Evolutionary conservation across 2,113 vertebrate genomes (phyloP).

Genomic region (Ammospiza nelsoni): DNA sequence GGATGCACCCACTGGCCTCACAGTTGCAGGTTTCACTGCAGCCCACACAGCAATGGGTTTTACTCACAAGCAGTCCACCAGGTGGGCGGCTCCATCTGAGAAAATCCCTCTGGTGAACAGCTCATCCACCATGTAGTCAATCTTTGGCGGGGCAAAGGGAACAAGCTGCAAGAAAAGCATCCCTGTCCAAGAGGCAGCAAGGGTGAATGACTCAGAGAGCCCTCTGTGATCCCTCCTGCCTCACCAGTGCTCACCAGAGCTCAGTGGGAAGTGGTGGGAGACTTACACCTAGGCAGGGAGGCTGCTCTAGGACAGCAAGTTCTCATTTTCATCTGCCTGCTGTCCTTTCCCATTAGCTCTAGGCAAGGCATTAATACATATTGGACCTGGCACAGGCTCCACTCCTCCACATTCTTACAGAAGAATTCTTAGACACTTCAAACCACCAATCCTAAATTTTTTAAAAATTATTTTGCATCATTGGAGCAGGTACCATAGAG

Average conservation of each 20-base stretch:
- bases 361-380: not conserved
- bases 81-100: slow-evolving; percentile 72
- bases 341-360: not conserved
- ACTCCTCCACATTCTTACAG: fast-evolving
- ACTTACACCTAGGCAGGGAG: too few species aligned
- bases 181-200: not conserved
- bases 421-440: not conserved
- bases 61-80: slow-evolving; percentile 84
- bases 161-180: slow-evolving; percentile 75
- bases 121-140: slow-evolving; percentile 40
- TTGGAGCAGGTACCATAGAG: not conserved
- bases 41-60: not conserved
- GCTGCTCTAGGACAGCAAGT: not conserved
- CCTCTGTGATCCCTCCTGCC: not conserved
- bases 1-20: not conserved
- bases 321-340: not conserved
- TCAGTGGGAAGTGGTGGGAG: not conserved
- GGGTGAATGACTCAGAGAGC: not conserved
- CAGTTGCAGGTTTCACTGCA: not conserved
- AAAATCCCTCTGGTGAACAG: slow-evolving; percentile 71
- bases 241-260: not conserved
- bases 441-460: not conserved
- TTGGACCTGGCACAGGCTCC: not conserved
- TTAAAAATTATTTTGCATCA: not conserved
- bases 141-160: slow-evolving; percentile 72